phyloP scores from a whole-genome alignment of 2,888 invertebrate species.

The Gastrophysa polygoni region DNA sequence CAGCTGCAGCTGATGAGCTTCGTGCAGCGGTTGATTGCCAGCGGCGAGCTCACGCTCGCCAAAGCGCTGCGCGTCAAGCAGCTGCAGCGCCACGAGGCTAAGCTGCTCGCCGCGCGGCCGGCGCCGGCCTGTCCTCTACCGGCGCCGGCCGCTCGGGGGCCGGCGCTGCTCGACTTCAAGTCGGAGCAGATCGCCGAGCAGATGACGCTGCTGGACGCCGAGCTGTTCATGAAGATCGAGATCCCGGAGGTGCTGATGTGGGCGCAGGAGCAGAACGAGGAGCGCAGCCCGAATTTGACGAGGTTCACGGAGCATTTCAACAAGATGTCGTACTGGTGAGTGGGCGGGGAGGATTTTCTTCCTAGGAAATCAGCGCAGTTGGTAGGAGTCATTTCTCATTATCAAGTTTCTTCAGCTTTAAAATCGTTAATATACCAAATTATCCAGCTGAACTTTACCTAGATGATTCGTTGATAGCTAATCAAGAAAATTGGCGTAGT shows the following conservation, averaged over 20 bases:
- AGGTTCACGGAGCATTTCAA: conserved; percentile 99
- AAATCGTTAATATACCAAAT: too few species aligned
- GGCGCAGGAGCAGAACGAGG: conserved; percentile 97
- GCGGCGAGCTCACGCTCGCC: conserved; percentile 91
- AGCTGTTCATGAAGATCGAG: conserved; percentile 94
- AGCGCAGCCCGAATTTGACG: conserved; percentile 94
- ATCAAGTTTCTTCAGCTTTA: too few species aligned
- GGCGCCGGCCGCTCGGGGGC: conserved; percentile 37
- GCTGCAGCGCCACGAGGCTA: conserved; percentile 75
- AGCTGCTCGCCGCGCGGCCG: conserved; percentile 44
- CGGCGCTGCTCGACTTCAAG: conserved; percentile 83
- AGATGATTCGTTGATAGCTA: too few species aligned
- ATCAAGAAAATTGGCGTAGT: too few species aligned
- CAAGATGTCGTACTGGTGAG: conserved; percentile 96
- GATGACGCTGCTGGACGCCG: conserved; percentile 96
- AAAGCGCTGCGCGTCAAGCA: conserved; percentile 88
- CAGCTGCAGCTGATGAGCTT: conserved; percentile 88
- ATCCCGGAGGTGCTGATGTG: conserved; percentile 96
- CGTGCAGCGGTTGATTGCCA: conserved; percentile 89
- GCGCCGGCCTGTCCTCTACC: neutral
- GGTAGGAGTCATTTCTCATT: too few species aligned
- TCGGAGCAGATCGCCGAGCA: conserved; percentile 96
- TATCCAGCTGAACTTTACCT: too few species aligned
- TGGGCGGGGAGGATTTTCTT: too few species aligned
- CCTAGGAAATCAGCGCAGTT: too few species aligned